Conservation (phyloP, 2,113 vertebrate species). For the Mustela lutreola region DNA sequence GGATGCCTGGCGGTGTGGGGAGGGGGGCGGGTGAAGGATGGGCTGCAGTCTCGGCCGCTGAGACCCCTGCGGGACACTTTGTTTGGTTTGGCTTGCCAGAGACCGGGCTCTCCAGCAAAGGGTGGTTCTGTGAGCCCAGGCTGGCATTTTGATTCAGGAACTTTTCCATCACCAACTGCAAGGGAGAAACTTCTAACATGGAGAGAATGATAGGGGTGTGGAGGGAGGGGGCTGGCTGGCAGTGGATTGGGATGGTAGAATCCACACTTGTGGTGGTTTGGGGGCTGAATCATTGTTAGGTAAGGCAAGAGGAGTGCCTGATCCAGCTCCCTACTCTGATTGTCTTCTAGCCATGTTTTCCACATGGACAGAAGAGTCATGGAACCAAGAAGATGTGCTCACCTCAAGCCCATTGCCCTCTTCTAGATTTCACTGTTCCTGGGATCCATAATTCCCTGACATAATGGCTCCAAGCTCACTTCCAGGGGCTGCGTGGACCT, state of each 20-base stretch:
- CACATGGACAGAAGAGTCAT: neutral
- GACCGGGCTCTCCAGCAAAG: constrained; percentile 34
- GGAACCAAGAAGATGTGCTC: neutral
- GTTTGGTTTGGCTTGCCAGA: neutral
- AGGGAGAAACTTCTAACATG: neutral
- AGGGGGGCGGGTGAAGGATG: neutral
- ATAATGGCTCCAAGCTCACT: neutral
- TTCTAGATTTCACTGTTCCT: neutral
- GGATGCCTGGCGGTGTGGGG: neutral
- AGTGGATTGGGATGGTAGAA: neutral
- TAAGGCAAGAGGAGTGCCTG: neutral
- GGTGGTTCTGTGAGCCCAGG: neutral
- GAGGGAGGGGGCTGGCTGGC: neutral
- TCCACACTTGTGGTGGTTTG: neutral
- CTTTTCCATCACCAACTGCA: constrained; percentile 24
- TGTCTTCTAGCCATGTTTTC: neutral
- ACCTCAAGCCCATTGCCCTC: neutral
- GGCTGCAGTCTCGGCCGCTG: neutral
- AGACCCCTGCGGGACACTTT: neutral
- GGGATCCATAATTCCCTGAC: neutral
- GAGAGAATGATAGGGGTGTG: neutral
- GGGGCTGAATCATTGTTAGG: neutral
- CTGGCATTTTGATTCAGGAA: constrained; percentile 66
- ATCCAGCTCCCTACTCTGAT: neutral
- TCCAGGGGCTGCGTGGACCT: neutral